phyloP scores from a whole-genome alignment of 2,113 vertebrate species.

The Pygoscelis antarcticus region DNA sequence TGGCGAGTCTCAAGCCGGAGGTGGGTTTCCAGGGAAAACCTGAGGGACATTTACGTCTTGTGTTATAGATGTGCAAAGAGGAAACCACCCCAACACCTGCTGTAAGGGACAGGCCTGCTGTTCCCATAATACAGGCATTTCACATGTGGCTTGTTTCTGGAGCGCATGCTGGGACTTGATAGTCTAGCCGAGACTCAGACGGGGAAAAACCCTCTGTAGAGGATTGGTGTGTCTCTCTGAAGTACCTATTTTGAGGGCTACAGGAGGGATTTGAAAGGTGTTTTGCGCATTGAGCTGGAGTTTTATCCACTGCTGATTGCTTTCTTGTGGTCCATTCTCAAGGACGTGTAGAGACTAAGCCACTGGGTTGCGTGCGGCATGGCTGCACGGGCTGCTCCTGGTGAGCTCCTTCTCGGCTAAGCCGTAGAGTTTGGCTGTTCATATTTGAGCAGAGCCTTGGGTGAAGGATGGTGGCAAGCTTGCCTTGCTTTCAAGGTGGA shows the following conservation, averaged over 20 bases:
- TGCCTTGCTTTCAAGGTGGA: not conserved
- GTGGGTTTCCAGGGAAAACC: not conserved
- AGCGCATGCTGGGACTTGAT: slow-evolving; percentile 44
- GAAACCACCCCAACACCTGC: not conserved
- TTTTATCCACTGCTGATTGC: not conserved
- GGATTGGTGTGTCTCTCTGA: slow-evolving; percentile 6
- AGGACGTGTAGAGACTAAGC: not conserved
- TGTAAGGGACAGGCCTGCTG: not conserved
- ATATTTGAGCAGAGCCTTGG: not conserved
- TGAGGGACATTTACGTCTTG: not conserved
- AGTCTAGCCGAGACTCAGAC: slow-evolving; percentile 11
- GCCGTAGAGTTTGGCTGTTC: not conserved
- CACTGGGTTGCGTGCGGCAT: not conserved
- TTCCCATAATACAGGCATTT: not conserved
- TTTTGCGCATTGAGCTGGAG: not conserved
- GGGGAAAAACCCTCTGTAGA: not conserved
- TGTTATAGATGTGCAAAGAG: not conserved
- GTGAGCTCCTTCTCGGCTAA: not conserved
- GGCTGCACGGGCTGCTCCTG: not conserved
- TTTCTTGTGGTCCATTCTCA: slow-evolving; percentile 34
- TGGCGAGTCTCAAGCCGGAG: rapidly evolving
- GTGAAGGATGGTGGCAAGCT: not conserved
- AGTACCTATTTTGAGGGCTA: slow-evolving; percentile 14
- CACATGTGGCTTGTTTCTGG: slow-evolving; percentile 38
- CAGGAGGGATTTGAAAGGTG: slow-evolving; percentile 10